Base-by-base conservation (phyloP, 2,888 invertebrate species). In the Rhagonycha lutea region DNA sequence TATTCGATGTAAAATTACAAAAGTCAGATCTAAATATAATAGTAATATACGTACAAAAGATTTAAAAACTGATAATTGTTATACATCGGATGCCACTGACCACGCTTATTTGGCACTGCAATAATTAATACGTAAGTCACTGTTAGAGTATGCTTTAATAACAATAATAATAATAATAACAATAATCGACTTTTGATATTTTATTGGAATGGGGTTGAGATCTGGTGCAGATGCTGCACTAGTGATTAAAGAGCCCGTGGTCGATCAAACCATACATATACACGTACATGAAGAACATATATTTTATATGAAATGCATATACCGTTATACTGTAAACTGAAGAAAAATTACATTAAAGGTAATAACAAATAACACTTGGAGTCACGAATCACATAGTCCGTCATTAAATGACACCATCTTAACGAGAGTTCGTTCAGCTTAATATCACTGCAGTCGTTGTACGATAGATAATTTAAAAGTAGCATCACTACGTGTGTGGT, bases 21-120 rank as follows among this genome's bases (percentile, higher is more conserved):
- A 65, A 65, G 23, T 26, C 63, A 65, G 63, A 65, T 65, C 63
- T 65, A 23, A 23, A 24, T 65, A 65, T 47, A n/a, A 47, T 47
- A 47, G n/a, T 47, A 47, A 47, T n/a, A 47, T 18, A 47, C 71
- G 68, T 76, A 72, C 70, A 70, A 47, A 68, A 65, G 28, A 74
- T 65, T 72, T 29, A 78, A 78, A 78, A 78, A 77, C 67, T 61
- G 69, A 72, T 65, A 73, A 81, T 78, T 79, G 79, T 81, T 80
- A 81, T 82, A 82, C 80, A n/a, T 47, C 47, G 47, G 81, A 81
- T 81, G 83, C 84, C 85, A 84, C 84, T 85, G 85, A 84, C 85
- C 85, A 84, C 83, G 78, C 80, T 80, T 81, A 83, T 83, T 85
- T 85, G 85, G 85, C 85, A 85, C 85, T 81, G 80, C 82, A 79